Base-by-base conservation (phyloP, 2,113 vertebrate genomes). In the Mungos mungo region DNA sequence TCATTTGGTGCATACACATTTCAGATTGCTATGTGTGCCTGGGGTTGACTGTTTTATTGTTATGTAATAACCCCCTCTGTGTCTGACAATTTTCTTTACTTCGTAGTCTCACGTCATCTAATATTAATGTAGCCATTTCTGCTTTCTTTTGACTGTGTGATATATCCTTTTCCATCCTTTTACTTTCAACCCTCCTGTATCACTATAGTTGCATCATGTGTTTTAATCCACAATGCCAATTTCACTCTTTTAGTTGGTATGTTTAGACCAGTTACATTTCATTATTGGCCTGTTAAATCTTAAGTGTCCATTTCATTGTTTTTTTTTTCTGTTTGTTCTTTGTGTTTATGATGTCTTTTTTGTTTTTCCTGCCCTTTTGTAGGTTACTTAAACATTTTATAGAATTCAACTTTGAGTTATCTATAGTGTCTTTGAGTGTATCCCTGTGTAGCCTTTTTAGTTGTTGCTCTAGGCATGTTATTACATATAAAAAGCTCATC, bases 341-440 rank as follows among this genome's bases (percentile, higher is more conserved):
- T 90, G 33, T 88, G 57, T 87, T 66, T 93, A 41, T 82, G 12
- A 54, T 82, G 47, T 92, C 12, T 89, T 9, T 90, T 92, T 66
- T 47, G 11, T 89, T 92, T 95, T 87, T 54, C 35, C 27, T 92
- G 33, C 10, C n/a, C 86, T 92, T 18, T 60, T 83, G 21, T 89
- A 14, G 13, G 23, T 76, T 88, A 95, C 54, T 54, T 91, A 16
- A 85, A 91, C 47, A 54, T 65, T n/a, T 93, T 89, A 92, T 90
- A 81, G 45, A 96, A 89, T 92, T 71, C n/a, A 45, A 52, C 92
- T 97, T 93, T 90, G 9, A 65, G 87, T 89, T 82, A 66, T 92
- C 71, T 66, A 33, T 68, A 88, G 72, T 50, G 19, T 66, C 92
- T 92, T 66, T 81, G 5, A 83, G 29, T 72, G 14, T 92, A 95